These are phyloP conservation scores for Uria lomvia DNA, from an alignment of 2,113 vertebrate genomes.

Conservation along the genomic window DNA sequence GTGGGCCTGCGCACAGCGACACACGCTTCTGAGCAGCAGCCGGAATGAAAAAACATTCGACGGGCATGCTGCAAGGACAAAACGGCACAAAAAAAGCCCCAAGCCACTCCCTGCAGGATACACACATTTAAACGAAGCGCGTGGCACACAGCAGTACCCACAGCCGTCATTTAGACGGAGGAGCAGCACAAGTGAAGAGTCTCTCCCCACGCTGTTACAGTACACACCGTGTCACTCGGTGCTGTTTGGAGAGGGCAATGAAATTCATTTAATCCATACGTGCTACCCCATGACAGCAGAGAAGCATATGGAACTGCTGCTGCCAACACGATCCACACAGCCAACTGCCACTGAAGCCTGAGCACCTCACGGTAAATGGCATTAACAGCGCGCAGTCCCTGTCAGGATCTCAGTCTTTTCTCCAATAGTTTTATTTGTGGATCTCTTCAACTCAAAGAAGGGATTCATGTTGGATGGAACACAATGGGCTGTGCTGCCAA, in stretches of 20 bases:
- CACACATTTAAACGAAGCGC: neutral
- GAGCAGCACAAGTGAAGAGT: neutral
- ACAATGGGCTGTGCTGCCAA: neutral
- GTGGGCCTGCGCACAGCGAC: neutral
- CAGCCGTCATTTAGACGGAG: neutral
- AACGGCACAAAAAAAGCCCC: neutral
- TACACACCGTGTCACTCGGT: rapidly evolving
- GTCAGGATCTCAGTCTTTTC: neutral
- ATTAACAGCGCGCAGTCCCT: neutral
- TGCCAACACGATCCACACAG: neutral
- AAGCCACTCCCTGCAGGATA: neutral
- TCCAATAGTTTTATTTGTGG: neutral
- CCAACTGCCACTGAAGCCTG: neutral
- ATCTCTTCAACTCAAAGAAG: neutral
- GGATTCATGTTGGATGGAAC: neutral
- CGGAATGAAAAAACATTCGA: neutral
- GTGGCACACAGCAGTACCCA: neutral
- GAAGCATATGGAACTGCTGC: neutral
- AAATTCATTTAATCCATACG: neutral
- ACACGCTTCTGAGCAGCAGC: neutral
- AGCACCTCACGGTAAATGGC: neutral
- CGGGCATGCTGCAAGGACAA: neutral
- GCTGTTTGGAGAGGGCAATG: neutral
- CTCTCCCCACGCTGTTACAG: neutral
- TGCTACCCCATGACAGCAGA: neutral